Conservation (phyloP, 2,113 vertebrate genomes). For the Craseonycteris thonglongyai region DNA sequence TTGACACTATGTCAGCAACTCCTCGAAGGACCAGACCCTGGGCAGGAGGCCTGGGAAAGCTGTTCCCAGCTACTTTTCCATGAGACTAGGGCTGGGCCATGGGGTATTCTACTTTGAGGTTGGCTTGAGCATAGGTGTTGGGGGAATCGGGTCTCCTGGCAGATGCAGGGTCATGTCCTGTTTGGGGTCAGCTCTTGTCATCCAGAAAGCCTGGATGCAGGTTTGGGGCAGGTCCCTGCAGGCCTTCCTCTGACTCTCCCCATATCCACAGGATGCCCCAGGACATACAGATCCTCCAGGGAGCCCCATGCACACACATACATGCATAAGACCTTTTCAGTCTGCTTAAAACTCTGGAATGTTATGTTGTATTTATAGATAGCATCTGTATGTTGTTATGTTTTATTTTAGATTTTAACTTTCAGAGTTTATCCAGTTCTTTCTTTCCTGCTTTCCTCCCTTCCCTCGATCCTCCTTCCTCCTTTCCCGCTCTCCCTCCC, state of each 20-base stretch:
- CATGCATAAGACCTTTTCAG: not conserved
- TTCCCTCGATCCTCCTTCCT: not conserved
- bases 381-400: not conserved
- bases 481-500: not conserved
- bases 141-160: not conserved
- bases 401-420: slow-evolving; percentile 21
- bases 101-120: not conserved
- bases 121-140: not conserved
- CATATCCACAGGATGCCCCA: not conserved
- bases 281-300: not conserved
- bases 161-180: not conserved
- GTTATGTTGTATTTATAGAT: not conserved
- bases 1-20: not conserved
- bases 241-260: not conserved
- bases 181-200: not conserved
- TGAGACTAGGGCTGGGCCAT: not conserved
- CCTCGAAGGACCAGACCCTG: not conserved
- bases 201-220: not conserved
- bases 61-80: not conserved
- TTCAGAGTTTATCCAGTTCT: not conserved
- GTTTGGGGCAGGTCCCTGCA: not conserved
- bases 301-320: not conserved
- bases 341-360: not conserved
- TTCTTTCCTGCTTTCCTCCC: not conserved
- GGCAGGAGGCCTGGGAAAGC: not conserved